Conservation (phyloP, 2,888 invertebrate genomes). For the Agrotis segetum region DNA sequence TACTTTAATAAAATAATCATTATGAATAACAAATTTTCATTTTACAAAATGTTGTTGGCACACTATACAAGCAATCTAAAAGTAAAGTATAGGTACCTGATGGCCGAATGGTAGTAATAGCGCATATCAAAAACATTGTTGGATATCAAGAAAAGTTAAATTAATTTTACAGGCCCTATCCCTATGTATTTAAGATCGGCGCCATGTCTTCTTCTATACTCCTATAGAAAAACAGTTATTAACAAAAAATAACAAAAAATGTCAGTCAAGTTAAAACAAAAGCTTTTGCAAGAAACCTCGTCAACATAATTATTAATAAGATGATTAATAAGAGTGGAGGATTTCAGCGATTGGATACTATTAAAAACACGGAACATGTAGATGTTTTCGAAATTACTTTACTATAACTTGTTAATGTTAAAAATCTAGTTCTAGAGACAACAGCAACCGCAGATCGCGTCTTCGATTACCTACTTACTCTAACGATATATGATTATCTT, state of each 20-base stretch:
- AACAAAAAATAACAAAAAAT: constrained; percentile 10
- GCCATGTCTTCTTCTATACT: neutral
- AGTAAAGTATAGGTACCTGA: constrained; percentile 27
- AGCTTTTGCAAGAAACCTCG: constrained; percentile 61
- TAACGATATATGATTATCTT: constrained; percentile 56
- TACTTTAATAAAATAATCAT: constrained; percentile 20
- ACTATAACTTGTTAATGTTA: constrained; percentile 39
- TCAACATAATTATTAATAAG: constrained; percentile 45
- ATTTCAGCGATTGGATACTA: constrained; percentile 57
- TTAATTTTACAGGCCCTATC: neutral
- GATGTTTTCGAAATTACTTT: constrained; percentile 44
- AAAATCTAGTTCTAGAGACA: constrained; percentile 46
- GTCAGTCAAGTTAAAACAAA: constrained; percentile 21
- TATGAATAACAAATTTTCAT: constrained; percentile 45
- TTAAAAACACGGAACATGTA: constrained; percentile 52
- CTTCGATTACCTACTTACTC: constrained; percentile 50
- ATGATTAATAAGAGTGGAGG: constrained; percentile 38
- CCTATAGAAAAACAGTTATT: neutral
- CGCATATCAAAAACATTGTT: constrained; percentile 12
- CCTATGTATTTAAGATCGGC: neutral
- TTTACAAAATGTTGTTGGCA: constrained; percentile 50
- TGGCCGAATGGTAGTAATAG: constrained; percentile 16
- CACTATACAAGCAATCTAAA: constrained; percentile 48
- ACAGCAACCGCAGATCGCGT: constrained; percentile 25
- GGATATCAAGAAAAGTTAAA: constrained; percentile 12